Evolutionary conservation across 64 coral and sea anemone genomes (phyloP).

Genomic region (Porites australiensis): DNA sequence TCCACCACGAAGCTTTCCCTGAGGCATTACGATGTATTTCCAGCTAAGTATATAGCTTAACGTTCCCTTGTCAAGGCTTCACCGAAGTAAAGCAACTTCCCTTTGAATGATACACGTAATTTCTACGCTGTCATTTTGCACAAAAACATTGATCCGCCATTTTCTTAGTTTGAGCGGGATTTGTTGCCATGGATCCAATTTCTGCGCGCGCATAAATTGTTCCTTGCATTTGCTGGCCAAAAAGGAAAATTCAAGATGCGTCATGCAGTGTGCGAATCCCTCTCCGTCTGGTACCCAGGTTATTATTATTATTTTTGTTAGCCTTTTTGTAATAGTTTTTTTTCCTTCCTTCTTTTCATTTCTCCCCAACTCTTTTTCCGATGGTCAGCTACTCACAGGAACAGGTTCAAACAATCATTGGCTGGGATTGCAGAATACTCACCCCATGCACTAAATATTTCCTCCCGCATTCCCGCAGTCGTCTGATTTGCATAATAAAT

Average conservation of each 20-base stretch:
- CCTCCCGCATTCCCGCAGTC: too few relatives aligned
- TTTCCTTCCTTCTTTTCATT: too few relatives aligned
- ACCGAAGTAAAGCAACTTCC: not conserved
- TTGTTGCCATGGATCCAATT: slow-evolving; percentile 36
- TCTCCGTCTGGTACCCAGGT: too few relatives aligned
- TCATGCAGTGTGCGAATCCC: not conserved
- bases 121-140: not conserved
- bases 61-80: not conserved
- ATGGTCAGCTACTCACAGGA: too few relatives aligned
- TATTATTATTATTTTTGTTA: too few relatives aligned
- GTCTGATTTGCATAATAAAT: too few relatives aligned
- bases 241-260: not conserved
- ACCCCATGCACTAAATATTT: too few relatives aligned
- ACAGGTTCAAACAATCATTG: too few relatives aligned
- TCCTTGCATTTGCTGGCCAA: not conserved
- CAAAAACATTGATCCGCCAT: slow-evolving; percentile 5
- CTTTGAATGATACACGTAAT: not conserved
- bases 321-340: too few relatives aligned
- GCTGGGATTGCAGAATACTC: too few relatives aligned
- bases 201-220: not conserved
- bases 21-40: slow-evolving; percentile 67
- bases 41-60: not conserved
- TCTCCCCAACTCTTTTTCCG: too few relatives aligned
- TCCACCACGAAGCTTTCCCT: slow-evolving; percentile 72
- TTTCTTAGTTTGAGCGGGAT: slow-evolving; percentile 46